A percentile compares a stretch with the other conserved stretches of the same genome.
These are phyloP conservation scores for Nibea albiflora DNA, from an alignment of 2,113 vertebrate species.

Conservation along the genomic window DNA sequence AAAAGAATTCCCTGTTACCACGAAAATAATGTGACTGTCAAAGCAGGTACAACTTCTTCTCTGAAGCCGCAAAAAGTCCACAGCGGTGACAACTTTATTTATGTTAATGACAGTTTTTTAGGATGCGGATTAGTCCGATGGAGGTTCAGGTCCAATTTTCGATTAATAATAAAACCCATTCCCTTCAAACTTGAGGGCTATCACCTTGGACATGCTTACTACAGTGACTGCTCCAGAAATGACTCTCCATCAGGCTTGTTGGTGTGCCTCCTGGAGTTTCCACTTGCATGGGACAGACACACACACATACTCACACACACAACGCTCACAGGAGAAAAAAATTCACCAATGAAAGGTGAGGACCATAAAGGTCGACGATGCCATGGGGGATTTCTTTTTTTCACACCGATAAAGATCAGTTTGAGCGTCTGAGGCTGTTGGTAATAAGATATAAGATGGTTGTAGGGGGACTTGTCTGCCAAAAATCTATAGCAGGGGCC, in stretches of 20 bases:
- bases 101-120: slow-evolving; percentile 39
- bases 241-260: slow-evolving; percentile 42
- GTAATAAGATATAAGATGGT: slow-evolving; percentile 81
- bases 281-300: slow-evolving; percentile 42
- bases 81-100: slow-evolving; percentile 25
- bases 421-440: slow-evolving; percentile 73
- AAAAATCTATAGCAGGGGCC: slow-evolving; percentile 75
- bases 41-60: slow-evolving; percentile 17
- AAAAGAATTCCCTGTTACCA: slow-evolving; percentile 29
- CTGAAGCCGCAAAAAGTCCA: slow-evolving; percentile 4
- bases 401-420: slow-evolving; percentile 77
- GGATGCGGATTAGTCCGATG: slow-evolving; percentile 1
- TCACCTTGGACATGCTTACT: slow-evolving; percentile 64
- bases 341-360: slow-evolving; percentile 65
- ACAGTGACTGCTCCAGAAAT: slow-evolving; percentile 51
- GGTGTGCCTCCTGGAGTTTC: slow-evolving; percentile 47
- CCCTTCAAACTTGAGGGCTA: slow-evolving; percentile 37
- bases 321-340: slow-evolving; percentile 31
- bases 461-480: slow-evolving; percentile 74
- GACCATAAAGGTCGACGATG: slow-evolving; percentile 75
- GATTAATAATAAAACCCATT: slow-evolving; percentile 7
- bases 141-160: slow-evolving; percentile 16
- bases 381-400: slow-evolving; percentile 62
- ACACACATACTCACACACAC: slow-evolving; percentile 28
- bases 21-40: slow-evolving; percentile 42